A percentile compares a stretch with the other conserved stretches of the same genome.
Conservation (phyloP, 2,113 vertebrate genomes). For the Chelonoidis abingdonii region DNA sequence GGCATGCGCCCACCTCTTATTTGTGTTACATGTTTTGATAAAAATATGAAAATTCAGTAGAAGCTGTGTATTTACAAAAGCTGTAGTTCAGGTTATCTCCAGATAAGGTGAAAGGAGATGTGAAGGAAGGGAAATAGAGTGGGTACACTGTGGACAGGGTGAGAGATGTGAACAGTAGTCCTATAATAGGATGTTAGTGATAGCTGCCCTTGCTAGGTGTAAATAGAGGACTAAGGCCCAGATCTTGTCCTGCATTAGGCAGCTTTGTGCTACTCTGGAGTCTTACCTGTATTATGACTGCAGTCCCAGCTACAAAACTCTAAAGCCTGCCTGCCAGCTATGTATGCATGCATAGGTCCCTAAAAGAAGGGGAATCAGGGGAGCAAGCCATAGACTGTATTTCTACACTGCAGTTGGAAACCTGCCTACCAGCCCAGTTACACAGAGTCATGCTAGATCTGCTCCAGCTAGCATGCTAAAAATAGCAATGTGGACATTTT, state of each 20-base stretch:
- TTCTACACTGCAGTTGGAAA: background rate
- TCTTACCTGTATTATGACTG: background rate
- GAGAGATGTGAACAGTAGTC: background rate
- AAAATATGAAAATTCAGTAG: background rate
- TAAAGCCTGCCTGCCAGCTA: background rate
- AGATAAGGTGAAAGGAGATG: background rate
- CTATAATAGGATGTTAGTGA: background rate
- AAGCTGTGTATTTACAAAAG: background rate
- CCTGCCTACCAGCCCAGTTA: background rate
- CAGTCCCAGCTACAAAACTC: background rate
- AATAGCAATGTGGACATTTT: background rate
- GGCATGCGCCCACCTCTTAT: background rate
- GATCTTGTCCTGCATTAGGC: background rate
- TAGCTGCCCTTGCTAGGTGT: background rate
- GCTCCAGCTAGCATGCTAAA: background rate
- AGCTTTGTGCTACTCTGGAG: background rate
- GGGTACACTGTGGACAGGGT: background rate
- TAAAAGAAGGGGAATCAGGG: background rate
- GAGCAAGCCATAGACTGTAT: background rate
- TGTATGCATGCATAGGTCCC: fast-evolving
- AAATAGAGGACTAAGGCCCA: background rate
- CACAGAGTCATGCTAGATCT: background rate
- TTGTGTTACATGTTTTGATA: background rate
- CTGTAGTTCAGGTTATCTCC: background rate
- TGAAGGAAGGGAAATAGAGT: background rate